These are phyloP conservation scores for Aselliscus stoliczkanus DNA, from an alignment of 2,797 vertebrate species.

Conservation along the genomic window DNA sequence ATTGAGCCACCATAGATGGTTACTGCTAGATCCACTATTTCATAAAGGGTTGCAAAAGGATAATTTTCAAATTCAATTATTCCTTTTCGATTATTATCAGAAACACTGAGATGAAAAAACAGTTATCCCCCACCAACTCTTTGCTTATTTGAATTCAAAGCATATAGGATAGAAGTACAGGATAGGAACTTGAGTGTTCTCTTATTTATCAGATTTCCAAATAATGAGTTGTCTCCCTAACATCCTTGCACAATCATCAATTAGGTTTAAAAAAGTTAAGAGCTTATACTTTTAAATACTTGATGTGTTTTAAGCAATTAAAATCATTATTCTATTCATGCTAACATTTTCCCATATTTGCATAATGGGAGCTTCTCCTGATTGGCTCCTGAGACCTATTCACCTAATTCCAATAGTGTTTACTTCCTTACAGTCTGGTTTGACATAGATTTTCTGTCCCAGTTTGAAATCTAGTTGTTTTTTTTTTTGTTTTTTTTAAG, in stretches of 20 bases:
- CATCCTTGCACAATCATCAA: background rate
- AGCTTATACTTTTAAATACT: background rate
- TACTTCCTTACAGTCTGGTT: background rate
- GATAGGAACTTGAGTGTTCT: background rate
- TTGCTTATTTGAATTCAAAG: background rate
- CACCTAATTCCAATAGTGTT: background rate
- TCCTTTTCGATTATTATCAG: background rate
- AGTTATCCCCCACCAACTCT: background rate
- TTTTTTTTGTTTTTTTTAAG: background rate
- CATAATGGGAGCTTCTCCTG: background rate
- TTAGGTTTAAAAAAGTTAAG: background rate
- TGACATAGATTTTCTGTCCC: background rate
- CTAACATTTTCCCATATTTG: background rate
- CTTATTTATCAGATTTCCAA: background rate
- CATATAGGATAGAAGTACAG: background rate
- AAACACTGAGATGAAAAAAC: background rate
- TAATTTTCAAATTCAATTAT: background rate
- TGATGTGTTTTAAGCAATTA: background rate
- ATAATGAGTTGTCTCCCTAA: background rate
- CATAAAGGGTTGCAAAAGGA: background rate
- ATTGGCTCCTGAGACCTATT: background rate
- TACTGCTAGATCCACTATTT: background rate
- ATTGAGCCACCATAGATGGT: background rate
- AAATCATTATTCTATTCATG: background rate
- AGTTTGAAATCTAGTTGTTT: background rate